Percentiles rank a stretch among this genome's conserved stretches.
phyloP scores from a whole-genome alignment of 1,140 invertebrate species.

The Bombus balteatus region DNA sequence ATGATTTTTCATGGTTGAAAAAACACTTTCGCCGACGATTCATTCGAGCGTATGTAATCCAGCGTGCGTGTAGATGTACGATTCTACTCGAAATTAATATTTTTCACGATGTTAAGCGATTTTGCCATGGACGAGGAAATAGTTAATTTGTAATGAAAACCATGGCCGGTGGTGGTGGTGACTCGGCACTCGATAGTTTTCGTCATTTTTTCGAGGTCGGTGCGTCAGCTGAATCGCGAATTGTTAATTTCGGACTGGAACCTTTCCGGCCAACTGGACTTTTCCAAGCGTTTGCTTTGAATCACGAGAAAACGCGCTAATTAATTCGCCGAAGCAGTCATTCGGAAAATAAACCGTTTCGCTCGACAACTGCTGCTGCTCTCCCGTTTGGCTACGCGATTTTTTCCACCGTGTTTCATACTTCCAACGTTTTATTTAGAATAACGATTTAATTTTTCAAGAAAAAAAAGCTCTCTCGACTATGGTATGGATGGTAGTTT shows the following conservation, averaged over 20 bases:
- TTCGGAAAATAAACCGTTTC: conserved; percentile 40
- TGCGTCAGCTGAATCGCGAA: conserved; percentile 21
- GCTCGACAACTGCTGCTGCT: neutral
- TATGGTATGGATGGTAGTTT: neutral
- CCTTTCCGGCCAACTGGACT: conserved; percentile 7
- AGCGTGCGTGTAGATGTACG: too few species aligned
- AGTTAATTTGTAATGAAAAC: neutral
- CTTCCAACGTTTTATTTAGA: neutral
- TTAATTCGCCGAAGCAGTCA: conserved; percentile 30
- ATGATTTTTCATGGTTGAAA: neutral
- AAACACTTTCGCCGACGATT: neutral
- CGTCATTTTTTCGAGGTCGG: neutral
- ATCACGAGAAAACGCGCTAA: conserved; percentile 16
- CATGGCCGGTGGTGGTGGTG: too few species aligned
- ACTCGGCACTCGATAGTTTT: neutral
- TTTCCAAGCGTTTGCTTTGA: neutral
- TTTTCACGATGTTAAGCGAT: neutral
- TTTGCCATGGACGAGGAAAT: neutral
- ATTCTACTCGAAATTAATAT: neutral
- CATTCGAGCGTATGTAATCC: neutral
- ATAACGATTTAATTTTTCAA: neutral
- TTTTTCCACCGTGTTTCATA: neutral
- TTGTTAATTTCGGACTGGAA: conserved; percentile 20
- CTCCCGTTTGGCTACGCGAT: neutral
- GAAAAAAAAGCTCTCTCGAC: neutral